Evolutionary conservation across 2,113 vertebrate genomes (phyloP), one percentile per base, ranked within the genome.

Genomic region (Mesembrinibis cayennensis): DNA sequence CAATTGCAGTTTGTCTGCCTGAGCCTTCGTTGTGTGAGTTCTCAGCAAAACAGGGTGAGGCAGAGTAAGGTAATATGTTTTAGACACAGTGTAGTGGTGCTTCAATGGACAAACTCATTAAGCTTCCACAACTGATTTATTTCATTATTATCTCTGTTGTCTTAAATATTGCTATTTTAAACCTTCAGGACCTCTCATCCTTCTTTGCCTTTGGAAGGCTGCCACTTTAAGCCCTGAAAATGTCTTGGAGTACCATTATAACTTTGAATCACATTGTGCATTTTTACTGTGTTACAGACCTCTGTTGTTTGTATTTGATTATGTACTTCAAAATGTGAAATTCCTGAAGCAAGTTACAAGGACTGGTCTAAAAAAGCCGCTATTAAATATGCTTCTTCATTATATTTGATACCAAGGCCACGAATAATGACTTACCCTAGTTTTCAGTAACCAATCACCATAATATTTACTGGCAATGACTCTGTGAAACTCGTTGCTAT

Each of bases 381-480:
- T 44, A 27, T 78, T 92, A 92, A 94, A 83, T 90, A 82, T 44
- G 23, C 23, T 79, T 58, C 53, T 84, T 86, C 67, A 29, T 88
- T 89, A 58, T 45, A 90, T 84, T 87, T 94, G 73, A 88, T 96
- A 81, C 16, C 2, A 5, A 93, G 58, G 14, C 52, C 56, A 84
- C 74, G 93, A 94, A 79, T 92, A 94, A 88, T 91, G 77, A 49
- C 32, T 65, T 96, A 87, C 27, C 40, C 65, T 80, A 88, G 85
- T 87, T 89, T 95, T 95, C 82, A 94, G 91, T 94, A 94, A 96
- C 87, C 61, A 73, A 94, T 92, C 69, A 44, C 50, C 74, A 83
- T 71, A 96, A 96, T 96, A 95, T 96, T 97, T 96, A 95, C 72
- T 96, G 93, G 87, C 87, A 97, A 93, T 5, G 3, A 55, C 50